Evolutionary conservation across 2,888 invertebrate genomes (phyloP), one percentile per base, ranked within the genome.

Genomic region (Pegoplata infirma): DNA sequence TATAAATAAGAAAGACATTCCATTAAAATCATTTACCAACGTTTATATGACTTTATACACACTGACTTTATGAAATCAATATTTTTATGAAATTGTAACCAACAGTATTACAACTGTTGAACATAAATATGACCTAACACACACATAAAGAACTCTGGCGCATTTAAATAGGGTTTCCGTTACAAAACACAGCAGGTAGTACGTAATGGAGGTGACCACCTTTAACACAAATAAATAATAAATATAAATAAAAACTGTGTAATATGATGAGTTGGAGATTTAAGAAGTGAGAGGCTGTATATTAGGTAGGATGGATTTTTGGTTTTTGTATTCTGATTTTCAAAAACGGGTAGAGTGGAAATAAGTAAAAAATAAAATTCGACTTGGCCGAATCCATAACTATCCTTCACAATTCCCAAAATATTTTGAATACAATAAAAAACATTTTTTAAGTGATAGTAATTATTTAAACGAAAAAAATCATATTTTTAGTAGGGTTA

Each of bases 101-200:
- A 36, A 36, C 12, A n/a, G 36, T 40, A n/a, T n/a, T n/a, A n/a
- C n/a, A n/a, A n/a, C n/a, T n/a, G n/a, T n/a, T n/a, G n/a, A n/a
- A n/a, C n/a, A n/a, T n/a, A 40, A 32, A 32, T 32, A 10, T 17
- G 46, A 47, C 46, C 19, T 10, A 7, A n/a, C 23, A 51, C 25
- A 19, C 12, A 51, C 12, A 51, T 53, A 46, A 68, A 49, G 16
- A n/a, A n/a, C n/a, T n/a, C n/a, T 75, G 47, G 1, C 47, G 40
- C 40, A 68, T 28, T 58, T n/a, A 56, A 74, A 55, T 59, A n/a
- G 47, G 53, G 21, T 67, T 55, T 44, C 16, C 5, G n/a, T 23
- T 47, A 53, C 59, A 61, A 25, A 47, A 56, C 63, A 19, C 75
- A 28, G 68, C 68, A 75, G 75, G 68, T 75, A 68, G 51, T 40